A percentile compares a stretch with the other conserved stretches of the same genome.
Evolutionary conservation across 1,140 invertebrate species (phyloP).

Genomic region (Euura lappo): DNA sequence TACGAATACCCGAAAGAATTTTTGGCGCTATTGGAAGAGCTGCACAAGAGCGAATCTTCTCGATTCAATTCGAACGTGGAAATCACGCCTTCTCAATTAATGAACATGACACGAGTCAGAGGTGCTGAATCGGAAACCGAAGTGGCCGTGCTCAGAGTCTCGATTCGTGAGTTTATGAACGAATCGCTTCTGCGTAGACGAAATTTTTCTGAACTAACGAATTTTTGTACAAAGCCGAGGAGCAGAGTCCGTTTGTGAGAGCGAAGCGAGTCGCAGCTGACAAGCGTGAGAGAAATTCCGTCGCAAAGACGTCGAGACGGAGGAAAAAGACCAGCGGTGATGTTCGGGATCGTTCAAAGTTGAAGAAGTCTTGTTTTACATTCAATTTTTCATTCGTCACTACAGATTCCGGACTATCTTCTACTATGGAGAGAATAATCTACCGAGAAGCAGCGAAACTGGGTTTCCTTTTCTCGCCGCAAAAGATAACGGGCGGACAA

Average conservation of each 20-base stretch:
- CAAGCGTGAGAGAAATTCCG: too few relatives aligned
- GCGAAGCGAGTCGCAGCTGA: neutral
- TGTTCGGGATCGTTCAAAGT: too few relatives aligned
- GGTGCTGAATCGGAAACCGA: neutral
- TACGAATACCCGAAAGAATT: constrained; percentile 34
- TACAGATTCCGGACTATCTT: neutral
- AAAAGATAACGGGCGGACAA: neutral
- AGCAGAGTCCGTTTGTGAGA: neutral
- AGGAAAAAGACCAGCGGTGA: too few relatives aligned
- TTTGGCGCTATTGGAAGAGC: neutral
- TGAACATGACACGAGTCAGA: neutral
- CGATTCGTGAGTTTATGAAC: neutral
- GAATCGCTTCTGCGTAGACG: neutral
- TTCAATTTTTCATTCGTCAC: too few relatives aligned
- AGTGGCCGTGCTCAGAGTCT: neutral
- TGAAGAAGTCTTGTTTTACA: too few relatives aligned
- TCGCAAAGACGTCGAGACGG: too few relatives aligned
- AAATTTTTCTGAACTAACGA: neutral
- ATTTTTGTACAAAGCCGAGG: neutral
- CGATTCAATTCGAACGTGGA: neutral
- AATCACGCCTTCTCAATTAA: neutral
- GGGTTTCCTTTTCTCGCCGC: neutral
- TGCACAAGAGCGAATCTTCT: neutral
- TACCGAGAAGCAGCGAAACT: neutral
- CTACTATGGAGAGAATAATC: neutral